Percentiles rank a stretch among this genome's conserved stretches.
Evolutionary conservation across 1,140 invertebrate species (phyloP).

Genomic region (Drosophila sturtevanti): DNA sequence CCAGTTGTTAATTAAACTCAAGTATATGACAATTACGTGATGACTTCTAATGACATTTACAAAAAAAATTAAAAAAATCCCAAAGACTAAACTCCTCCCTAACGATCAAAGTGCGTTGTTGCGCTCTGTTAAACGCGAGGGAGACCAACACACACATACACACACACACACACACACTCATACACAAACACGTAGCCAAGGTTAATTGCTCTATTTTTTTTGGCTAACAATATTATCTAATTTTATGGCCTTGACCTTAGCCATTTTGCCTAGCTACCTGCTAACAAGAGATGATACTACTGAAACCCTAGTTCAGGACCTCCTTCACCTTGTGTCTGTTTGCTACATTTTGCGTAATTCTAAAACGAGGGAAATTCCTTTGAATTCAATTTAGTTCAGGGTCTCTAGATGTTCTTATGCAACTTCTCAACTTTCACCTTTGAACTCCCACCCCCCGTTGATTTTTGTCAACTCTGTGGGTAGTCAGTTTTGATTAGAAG

Average conservation of each 20-base stretch:
- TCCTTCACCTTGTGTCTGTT: not conserved
- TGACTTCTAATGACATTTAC: conserved; percentile 40
- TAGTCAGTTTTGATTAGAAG: conserved; percentile 10
- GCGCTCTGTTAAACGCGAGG: conserved; percentile 55
- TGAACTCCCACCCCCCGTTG: conserved; percentile 25
- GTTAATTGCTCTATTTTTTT: conserved; percentile 75
- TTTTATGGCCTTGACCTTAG: conserved; percentile 33
- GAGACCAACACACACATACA: too few species aligned
- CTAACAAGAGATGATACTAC: conserved; percentile 20
- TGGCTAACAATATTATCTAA: conserved; percentile 30
- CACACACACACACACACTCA: conserved; percentile 20
- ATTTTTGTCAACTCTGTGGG: conserved; percentile 20
- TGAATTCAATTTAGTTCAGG: not conserved
- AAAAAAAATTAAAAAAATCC: conserved; percentile 20
- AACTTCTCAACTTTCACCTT: conserved; percentile 51
- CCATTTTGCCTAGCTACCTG: conserved; percentile 29
- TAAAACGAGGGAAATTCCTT: conserved; percentile 19
- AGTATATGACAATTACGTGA: conserved; percentile 54
- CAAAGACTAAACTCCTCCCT: not conserved
- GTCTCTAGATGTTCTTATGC: not conserved
- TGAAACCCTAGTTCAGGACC: not conserved
- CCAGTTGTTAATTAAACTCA: conserved; percentile 44
- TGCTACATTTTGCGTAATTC: conserved; percentile 6
- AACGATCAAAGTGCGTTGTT: conserved; percentile 13
- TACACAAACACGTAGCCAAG: conserved; percentile 60